These are phyloP conservation scores for Tragulus kanchil DNA, from an alignment of 2,113 vertebrate genomes.

Conservation along the genomic window DNA sequence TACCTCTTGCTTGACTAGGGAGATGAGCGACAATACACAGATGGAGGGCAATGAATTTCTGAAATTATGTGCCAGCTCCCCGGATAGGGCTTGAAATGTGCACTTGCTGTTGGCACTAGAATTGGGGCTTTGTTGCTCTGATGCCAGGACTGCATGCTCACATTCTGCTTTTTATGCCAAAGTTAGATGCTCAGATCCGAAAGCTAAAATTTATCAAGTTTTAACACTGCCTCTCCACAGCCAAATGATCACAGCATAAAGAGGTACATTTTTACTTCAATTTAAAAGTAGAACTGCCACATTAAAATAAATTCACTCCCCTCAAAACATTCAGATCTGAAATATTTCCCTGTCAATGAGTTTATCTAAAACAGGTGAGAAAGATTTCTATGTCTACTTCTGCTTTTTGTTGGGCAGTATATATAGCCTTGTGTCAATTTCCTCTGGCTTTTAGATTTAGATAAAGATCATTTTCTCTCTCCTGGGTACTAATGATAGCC, in stretches of 20 bases:
- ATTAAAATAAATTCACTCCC: constrained; percentile 35
- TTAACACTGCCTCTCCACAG: constrained; percentile 53
- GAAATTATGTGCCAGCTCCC: constrained; percentile 27
- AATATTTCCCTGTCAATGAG: background rate
- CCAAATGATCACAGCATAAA: constrained; percentile 50
- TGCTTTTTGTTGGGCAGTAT: background rate
- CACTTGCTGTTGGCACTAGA: constrained; percentile 50
- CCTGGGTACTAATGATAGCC: background rate
- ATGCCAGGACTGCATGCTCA: constrained; percentile 6
- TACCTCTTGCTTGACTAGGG: constrained; percentile 48
- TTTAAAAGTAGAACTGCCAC: constrained; percentile 12
- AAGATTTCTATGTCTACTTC: background rate
- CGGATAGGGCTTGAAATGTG: constrained; percentile 48
- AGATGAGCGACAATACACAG: constrained; percentile 54
- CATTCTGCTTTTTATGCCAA: constrained; percentile 58
- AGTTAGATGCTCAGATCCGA: constrained; percentile 71
- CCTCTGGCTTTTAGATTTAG: background rate
- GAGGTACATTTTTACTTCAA: background rate
- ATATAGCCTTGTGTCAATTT: background rate
- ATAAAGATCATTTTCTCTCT: background rate
- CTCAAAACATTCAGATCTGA: constrained; percentile 31
- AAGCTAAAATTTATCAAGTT: constrained; percentile 73
- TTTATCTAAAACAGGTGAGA: background rate
- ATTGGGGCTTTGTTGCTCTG: constrained; percentile 16
- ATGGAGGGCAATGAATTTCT: constrained; percentile 64